Evolutionary conservation across 2,113 vertebrate genomes (phyloP).

Genomic region (Malurus elegans): DNA sequence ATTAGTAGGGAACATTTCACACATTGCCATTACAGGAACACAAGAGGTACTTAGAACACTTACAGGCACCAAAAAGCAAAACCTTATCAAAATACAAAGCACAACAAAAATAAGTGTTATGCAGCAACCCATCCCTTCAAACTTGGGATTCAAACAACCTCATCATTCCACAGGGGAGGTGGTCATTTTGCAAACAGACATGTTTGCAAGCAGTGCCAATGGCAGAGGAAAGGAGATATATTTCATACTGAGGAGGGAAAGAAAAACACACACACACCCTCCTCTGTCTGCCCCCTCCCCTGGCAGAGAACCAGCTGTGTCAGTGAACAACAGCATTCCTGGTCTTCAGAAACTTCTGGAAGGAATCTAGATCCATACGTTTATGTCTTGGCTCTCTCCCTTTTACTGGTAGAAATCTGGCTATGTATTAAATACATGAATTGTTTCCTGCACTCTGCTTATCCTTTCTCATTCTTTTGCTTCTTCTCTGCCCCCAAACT

Average conservation of each 20-base stretch:
- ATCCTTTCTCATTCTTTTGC: background rate
- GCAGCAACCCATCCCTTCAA: constrained; percentile 16
- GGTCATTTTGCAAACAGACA: constrained; percentile 23
- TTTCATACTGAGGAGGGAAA: constrained; percentile 61
- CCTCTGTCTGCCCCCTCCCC: background rate
- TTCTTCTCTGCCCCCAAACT: background rate
- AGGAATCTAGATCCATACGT: constrained; percentile 8
- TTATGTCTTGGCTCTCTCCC: background rate
- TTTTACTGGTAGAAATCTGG: background rate
- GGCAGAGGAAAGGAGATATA: constrained; percentile 20
- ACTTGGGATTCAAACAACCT: background rate
- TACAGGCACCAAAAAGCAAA: background rate
- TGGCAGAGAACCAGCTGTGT: constrained; percentile 46
- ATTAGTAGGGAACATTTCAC: background rate
- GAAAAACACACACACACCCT: constrained; percentile 42
- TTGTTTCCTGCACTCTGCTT: background rate
- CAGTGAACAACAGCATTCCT: constrained; percentile 44
- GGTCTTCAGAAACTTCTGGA: constrained; percentile 48
- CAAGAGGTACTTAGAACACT: background rate
- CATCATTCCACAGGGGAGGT: background rate
- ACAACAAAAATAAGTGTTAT: background rate
- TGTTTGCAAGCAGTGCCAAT: background rate
- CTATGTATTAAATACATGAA: background rate
- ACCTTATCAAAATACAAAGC: background rate
- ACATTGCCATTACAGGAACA: background rate